phyloP scores from a whole-genome alignment of 1,140 invertebrate genomes.

The Magallana gigas region DNA sequence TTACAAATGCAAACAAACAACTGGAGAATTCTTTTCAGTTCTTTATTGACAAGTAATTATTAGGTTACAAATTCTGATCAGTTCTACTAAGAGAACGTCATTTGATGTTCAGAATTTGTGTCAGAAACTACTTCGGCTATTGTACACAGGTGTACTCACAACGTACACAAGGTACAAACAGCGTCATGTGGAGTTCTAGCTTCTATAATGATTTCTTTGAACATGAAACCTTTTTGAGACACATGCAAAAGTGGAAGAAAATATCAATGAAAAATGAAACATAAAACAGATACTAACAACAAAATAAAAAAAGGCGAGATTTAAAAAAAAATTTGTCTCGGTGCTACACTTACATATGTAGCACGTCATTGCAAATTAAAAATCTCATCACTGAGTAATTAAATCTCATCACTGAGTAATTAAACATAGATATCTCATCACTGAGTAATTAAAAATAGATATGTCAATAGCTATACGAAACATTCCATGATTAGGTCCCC shows the following conservation, averaged over 20 bases:
- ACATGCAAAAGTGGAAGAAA: not conserved
- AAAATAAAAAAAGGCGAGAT: not conserved
- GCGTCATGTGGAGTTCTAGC: not conserved
- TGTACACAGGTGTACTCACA: not conserved
- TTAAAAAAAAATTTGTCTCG: not conserved
- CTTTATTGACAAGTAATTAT: not conserved
- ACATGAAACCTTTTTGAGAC: too few species aligned
- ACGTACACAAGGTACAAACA: too few species aligned
- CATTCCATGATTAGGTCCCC: not conserved
- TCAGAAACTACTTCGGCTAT: not conserved
- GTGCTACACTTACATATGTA: not conserved
- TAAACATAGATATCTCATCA: not conserved
- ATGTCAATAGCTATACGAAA: not conserved
- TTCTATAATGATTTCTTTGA: too few species aligned
- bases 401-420: not conserved
- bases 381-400: not conserved
- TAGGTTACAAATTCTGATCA: not conserved
- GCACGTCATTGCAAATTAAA: constrained; percentile 3
- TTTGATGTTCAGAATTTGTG: not conserved
- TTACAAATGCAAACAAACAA: not conserved
- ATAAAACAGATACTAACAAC: not conserved
- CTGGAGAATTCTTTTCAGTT: not conserved
- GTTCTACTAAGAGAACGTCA: constrained; percentile 10
- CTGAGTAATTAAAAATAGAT: not conserved
- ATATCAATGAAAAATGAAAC: not conserved